Percentiles rank a stretch among this genome's conserved stretches.
These are phyloP conservation scores for Tuta absoluta DNA, from an alignment of 2,888 invertebrate genomes.

Conservation along the genomic window DNA sequence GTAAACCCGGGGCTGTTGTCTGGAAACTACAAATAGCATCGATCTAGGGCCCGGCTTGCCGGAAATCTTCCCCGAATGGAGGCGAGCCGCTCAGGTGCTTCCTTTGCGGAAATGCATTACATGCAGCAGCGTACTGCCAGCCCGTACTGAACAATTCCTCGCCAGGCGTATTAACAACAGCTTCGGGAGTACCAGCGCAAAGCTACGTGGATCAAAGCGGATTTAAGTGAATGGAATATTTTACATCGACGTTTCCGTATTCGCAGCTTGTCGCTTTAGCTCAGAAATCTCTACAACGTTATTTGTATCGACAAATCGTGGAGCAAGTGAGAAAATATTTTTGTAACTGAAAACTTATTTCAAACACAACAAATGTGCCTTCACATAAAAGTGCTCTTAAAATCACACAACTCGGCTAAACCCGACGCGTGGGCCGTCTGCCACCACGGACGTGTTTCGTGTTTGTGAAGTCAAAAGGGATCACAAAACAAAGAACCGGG, in stretches of 20 bases:
- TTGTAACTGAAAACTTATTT: background rate
- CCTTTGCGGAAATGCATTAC: constrained; percentile 22
- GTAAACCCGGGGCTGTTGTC: constrained; percentile 5
- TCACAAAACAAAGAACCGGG: constrained; percentile 48
- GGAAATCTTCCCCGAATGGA: constrained; percentile 17
- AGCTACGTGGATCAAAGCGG: constrained; percentile 18
- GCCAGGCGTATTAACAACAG: constrained; percentile 19
- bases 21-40: constrained; percentile 26
- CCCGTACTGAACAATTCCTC: constrained; percentile 1
- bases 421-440: background rate
- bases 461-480: constrained; percentile 46
- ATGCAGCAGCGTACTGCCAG: constrained; percentile 6
- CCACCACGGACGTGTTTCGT: constrained; percentile 39
- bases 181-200: constrained; percentile 12
- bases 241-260: constrained; percentile 2
- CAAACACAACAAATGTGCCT: constrained; percentile 3
- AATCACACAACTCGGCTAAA: background rate
- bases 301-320: background rate
- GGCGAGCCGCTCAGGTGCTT: constrained; percentile 21
- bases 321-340: background rate
- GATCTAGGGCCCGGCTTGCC: constrained; percentile 9
- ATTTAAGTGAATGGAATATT: constrained; percentile 23
- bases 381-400: background rate
- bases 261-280: constrained; percentile 3
- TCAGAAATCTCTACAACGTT: background rate